A percentile compares a stretch with the other conserved stretches of the same genome.
These are phyloP conservation scores for Microplitis manilae DNA, from an alignment of 2,888 invertebrate genomes.

Conservation along the genomic window DNA sequence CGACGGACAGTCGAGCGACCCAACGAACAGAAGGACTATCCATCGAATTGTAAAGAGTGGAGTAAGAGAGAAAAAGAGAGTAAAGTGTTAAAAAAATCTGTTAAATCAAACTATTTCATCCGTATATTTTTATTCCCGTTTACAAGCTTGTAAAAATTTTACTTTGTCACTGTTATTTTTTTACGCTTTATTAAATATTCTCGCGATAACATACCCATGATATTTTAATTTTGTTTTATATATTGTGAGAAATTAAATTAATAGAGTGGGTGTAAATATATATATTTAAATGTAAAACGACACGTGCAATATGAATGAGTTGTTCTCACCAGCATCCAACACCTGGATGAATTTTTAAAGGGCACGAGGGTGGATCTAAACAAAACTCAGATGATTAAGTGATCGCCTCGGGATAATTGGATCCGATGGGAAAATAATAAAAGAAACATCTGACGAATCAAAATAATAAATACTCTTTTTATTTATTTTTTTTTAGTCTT, in stretches of 20 bases:
- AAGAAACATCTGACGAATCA: conserved; percentile 34
- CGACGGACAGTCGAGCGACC: conserved; percentile 43
- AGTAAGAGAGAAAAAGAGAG: conserved; percentile 18
- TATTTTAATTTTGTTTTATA: too few species aligned
- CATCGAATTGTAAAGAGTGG: conserved; percentile 36
- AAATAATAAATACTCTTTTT: conserved; percentile 11
- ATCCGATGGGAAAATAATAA: conserved; percentile 38
- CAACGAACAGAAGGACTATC: conserved; percentile 43
- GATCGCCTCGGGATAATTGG: conserved; percentile 40
- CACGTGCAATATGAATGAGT: conserved; percentile 34
- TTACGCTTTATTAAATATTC: neutral
- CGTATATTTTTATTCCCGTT: conserved; percentile 31
- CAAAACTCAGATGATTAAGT: conserved; percentile 37
- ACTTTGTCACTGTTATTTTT: conserved; percentile 8
- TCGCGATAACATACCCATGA: neutral
- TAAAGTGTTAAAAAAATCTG: conserved; percentile 25
- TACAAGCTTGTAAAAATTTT: conserved; percentile 25
- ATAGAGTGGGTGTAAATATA: too few species aligned
- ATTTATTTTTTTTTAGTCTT: neutral
- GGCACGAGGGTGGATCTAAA: conserved; percentile 22
- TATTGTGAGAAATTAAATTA: too few species aligned
- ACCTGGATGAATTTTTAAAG: conserved; percentile 38
- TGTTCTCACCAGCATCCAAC: conserved; percentile 38
- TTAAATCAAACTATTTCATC: conserved; percentile 31
- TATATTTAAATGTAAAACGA: neutral